A percentile compares a stretch with the other conserved stretches of the same genome.
Evolutionary conservation across 1,140 invertebrate genomes (phyloP).

Genomic region (Rhynchophorus ferrugineus): DNA sequence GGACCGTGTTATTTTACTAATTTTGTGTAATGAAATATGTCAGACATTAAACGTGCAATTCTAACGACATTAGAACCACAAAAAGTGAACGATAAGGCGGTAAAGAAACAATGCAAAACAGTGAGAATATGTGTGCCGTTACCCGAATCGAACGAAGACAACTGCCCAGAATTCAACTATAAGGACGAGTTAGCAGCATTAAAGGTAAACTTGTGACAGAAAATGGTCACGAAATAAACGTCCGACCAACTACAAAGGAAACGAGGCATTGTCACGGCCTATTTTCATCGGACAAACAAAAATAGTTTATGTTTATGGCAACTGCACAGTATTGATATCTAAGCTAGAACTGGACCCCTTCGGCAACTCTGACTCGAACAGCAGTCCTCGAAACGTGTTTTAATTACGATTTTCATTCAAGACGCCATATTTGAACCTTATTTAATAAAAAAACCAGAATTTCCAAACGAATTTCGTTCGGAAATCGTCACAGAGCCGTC

Average conservation of each 20-base stretch:
- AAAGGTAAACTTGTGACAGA: slow-evolving; percentile 49
- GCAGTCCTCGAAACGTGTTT: background rate
- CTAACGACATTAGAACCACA: slow-evolving; percentile 33
- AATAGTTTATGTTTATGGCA: background rate
- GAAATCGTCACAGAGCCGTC: too few species aligned
- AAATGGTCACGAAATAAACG: slow-evolving; percentile 37
- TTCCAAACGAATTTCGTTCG: background rate
- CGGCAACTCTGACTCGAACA: too few species aligned
- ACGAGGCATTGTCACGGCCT: slow-evolving; percentile 7
- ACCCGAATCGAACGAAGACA: slow-evolving; percentile 55
- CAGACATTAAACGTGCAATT: slow-evolving; percentile 36
- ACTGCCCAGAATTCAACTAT: slow-evolving; percentile 60
- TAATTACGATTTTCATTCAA: slow-evolving; percentile 25
- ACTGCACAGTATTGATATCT: background rate
- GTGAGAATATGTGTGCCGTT: slow-evolving; percentile 52
- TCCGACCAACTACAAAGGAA: slow-evolving; percentile 6
- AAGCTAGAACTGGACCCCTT: too few species aligned
- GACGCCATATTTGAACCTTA: slow-evolving; percentile 37
- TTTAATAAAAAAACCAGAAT: slow-evolving; percentile 24
- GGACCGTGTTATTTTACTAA: slow-evolving; percentile 33
- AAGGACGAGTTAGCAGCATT: slow-evolving; percentile 51
- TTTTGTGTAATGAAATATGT: slow-evolving; percentile 39
- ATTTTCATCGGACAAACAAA: slow-evolving; percentile 1
- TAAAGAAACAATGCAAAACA: slow-evolving; percentile 36
- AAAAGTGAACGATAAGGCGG: slow-evolving; percentile 31